Percentiles rank a stretch among this genome's conserved stretches.
Evolutionary conservation across 2,797 vertebrate genomes (phyloP).

Genomic region (Aeoliscus strigatus): DNA sequence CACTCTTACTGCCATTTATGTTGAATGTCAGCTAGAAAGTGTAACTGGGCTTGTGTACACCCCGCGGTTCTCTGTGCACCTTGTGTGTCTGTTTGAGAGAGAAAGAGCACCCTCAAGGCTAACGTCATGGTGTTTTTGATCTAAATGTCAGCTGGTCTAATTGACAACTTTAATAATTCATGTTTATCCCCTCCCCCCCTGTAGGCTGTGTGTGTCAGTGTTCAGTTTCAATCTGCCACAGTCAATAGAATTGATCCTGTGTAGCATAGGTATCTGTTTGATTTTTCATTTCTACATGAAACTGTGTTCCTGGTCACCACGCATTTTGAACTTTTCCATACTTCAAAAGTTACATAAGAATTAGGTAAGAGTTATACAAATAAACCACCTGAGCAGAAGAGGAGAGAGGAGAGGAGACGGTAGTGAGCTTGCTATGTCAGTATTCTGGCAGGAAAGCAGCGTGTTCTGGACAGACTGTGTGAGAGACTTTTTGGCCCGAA

Average conservation of each 20-base stretch:
- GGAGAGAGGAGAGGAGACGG: not conserved
- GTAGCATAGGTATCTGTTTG: too few relatives aligned
- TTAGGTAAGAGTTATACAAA: too few relatives aligned
- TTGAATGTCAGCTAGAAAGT: constrained; percentile 44
- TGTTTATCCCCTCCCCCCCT: constrained; percentile 40
- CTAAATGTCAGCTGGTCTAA: constrained; percentile 75
- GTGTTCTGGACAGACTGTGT: too few relatives aligned
- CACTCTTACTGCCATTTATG: constrained; percentile 25
- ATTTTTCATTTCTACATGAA: too few relatives aligned
- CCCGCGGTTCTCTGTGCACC: constrained; percentile 26
- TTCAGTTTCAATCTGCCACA: too few relatives aligned
- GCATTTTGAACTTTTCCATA: too few relatives aligned
- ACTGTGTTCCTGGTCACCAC: too few relatives aligned
- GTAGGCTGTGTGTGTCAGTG: constrained; percentile 24
- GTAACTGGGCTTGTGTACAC: constrained; percentile 5
- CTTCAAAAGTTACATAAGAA: too few relatives aligned
- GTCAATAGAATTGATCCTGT: too few relatives aligned
- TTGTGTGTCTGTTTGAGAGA: constrained; percentile 4
- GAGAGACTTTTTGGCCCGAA: too few relatives aligned
- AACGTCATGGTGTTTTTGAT: constrained; percentile 68
- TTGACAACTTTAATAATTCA: constrained; percentile 75
- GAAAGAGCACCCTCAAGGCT: constrained; percentile 56
- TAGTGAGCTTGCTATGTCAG: not conserved
- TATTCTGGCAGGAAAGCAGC: not conserved
- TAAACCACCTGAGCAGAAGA: too few relatives aligned